Conservation (phyloP, 1,140 invertebrate genomes). For the Psilanteris sp. region DNA sequence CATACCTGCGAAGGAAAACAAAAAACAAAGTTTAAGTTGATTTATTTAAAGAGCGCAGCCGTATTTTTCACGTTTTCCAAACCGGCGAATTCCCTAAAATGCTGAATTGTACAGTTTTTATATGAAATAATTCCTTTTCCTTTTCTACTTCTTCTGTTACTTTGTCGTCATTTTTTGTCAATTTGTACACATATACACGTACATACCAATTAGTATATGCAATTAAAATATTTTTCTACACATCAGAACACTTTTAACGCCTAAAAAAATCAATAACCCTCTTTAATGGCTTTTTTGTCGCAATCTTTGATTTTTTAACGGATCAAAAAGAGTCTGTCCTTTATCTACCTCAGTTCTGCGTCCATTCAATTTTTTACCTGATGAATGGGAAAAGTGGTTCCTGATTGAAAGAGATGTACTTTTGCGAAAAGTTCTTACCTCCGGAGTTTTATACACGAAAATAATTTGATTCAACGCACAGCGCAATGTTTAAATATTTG, state of each 20-base stretch:
- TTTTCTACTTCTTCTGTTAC: too few species aligned
- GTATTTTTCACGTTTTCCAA: too few species aligned
- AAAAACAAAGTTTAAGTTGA: too few species aligned
- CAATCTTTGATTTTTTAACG: conserved; percentile 15
- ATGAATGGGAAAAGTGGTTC: conserved; percentile 47
- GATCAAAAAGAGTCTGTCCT: conserved; percentile 19
- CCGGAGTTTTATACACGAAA: conserved; percentile 8
- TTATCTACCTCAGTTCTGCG: conserved; percentile 32
- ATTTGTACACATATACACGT: too few species aligned
- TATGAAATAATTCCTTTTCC: too few species aligned
- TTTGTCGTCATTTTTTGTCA: too few species aligned
- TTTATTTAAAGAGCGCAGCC: too few species aligned
- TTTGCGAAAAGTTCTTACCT: conserved; percentile 34
- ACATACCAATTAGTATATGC: too few species aligned
- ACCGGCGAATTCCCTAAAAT: too few species aligned
- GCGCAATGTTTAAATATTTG: too few species aligned
- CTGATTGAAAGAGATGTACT: conserved; percentile 54
- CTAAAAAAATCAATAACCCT: conserved; percentile 22
- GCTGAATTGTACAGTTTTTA: too few species aligned
- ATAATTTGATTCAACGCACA: background rate
- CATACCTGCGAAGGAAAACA: conserved; percentile 88
- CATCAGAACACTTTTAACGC: conserved; percentile 24
- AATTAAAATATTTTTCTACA: too few species aligned
- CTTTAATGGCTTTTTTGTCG: conserved; percentile 10
- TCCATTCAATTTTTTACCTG: conserved; percentile 43